phyloP scores from a whole-genome alignment of 2,113 vertebrate genomes.

The Cheirogaleus medius region DNA sequence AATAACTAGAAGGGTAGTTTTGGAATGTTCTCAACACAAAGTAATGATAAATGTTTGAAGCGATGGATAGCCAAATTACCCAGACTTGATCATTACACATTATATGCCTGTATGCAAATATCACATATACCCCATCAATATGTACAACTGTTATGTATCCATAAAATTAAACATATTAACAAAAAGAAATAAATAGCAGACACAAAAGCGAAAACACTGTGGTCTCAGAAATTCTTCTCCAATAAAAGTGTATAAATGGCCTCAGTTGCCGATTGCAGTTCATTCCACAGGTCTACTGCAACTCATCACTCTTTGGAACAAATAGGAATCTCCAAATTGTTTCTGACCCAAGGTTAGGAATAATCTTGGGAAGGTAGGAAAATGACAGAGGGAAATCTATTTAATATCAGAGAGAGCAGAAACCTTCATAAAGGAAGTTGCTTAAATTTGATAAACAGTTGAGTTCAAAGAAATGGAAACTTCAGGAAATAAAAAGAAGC shows the following conservation, averaged over 20 bases:
- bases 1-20: no score
- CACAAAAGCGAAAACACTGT: not conserved
- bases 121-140: no score
- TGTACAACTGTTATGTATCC: no score
- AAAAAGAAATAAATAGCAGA: not conserved
- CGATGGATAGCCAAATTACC: no score
- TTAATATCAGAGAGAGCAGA: not conserved
- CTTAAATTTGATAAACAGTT: not conserved
- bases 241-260: not conserved
- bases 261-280: not conserved
- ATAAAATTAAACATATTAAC: no score
- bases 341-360: not conserved
- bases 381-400: not conserved
- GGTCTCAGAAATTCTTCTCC: not conserved
- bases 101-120: no score
- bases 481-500: not conserved
- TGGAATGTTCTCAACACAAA: no score
- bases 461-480: not conserved
- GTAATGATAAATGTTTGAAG: no score
- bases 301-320: not conserved
- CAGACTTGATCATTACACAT: no score
- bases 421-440: not conserved
- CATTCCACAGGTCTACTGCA: not conserved
- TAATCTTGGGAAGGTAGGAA: not conserved
- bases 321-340: not conserved